Conservation (phyloP, 2,888 invertebrate genomes). For the Pocota personata region DNA sequence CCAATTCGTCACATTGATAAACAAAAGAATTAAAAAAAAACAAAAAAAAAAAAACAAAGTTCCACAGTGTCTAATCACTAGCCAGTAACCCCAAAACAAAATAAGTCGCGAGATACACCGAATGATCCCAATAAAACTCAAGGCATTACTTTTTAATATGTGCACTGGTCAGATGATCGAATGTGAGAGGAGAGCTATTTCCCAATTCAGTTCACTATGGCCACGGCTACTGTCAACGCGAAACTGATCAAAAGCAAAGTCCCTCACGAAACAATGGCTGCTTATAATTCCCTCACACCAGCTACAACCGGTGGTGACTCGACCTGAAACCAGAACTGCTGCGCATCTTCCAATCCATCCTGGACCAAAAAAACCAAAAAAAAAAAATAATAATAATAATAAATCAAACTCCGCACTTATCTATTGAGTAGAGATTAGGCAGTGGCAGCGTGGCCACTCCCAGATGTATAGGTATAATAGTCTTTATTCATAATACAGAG, state of each 20-base stretch:
- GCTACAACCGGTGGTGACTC: slow-evolving; percentile 57
- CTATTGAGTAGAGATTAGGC: slow-evolving; percentile 50
- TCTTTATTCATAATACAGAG: slow-evolving; percentile 54
- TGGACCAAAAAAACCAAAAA: slow-evolving; percentile 29
- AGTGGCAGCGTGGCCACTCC: background rate
- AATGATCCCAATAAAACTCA: slow-evolving; percentile 52
- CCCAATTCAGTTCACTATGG: slow-evolving; percentile 22
- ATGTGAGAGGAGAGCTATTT: slow-evolving; percentile 13
- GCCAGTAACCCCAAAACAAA: slow-evolving; percentile 16
- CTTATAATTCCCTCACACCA: slow-evolving; percentile 55
- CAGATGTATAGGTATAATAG: background rate
- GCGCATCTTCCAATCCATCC: slow-evolving; percentile 45
- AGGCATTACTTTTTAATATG: slow-evolving; percentile 19
- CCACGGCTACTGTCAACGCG: slow-evolving; percentile 27
- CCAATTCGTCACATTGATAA: slow-evolving; percentile 61
- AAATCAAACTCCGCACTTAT: slow-evolving; percentile 50
- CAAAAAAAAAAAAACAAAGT: background rate
- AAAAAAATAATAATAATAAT: background rate
- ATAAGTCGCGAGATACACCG: slow-evolving; percentile 48
- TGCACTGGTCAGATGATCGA: slow-evolving; percentile 29
- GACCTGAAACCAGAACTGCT: slow-evolving; percentile 28
- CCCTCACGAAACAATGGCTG: slow-evolving; percentile 27
- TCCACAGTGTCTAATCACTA: slow-evolving; percentile 26
- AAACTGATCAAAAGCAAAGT: slow-evolving; percentile 47
- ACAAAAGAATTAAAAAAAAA: slow-evolving; percentile 26